Evolutionary conservation across 2,113 vertebrate genomes (phyloP).

Genomic region (Lophius piscatorius): DNA sequence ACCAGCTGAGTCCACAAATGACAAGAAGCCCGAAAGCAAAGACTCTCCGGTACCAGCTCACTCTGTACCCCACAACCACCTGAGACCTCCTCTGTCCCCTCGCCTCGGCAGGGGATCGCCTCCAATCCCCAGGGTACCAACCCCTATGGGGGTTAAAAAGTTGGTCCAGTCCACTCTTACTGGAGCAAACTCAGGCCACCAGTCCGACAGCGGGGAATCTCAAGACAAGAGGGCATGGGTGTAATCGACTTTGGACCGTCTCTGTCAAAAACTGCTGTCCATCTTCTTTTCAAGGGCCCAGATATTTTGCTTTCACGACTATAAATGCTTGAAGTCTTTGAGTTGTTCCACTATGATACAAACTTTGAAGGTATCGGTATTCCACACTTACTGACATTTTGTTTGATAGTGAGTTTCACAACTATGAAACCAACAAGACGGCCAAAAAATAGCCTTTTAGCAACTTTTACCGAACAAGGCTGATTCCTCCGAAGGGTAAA

Average conservation of each 20-base stretch:
- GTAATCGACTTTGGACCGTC: conserved; percentile 16
- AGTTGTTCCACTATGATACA: too few relatives aligned
- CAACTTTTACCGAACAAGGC: neutral
- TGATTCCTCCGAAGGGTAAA: too few relatives aligned
- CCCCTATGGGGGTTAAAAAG: conserved; percentile 15
- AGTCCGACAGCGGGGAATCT: conserved; percentile 57
- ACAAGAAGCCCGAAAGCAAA: conserved; percentile 4
- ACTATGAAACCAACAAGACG: too few relatives aligned
- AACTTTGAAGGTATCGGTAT: too few relatives aligned
- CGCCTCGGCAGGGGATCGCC: conserved; percentile 19
- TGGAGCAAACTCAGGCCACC: conserved; percentile 30
- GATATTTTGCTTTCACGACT: too few relatives aligned
- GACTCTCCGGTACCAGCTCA: conserved; percentile 7
- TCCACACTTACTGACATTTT: too few relatives aligned
- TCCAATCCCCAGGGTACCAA: conserved; percentile 7
- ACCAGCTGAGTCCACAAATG: neutral
- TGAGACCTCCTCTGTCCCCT: conserved; percentile 17
- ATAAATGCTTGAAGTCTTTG: too few relatives aligned
- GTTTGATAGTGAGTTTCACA: too few relatives aligned
- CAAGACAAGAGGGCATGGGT: conserved; percentile 85
- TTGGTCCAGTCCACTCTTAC: conserved; percentile 29
- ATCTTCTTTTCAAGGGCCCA: too few relatives aligned
- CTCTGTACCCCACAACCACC: conserved; percentile 25
- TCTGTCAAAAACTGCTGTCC: neutral
- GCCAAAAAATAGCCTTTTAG: neutral